Percentiles rank a stretch among this genome's conserved stretches.
These are phyloP conservation scores for Xestia ashworthii DNA, from an alignment of 2,888 invertebrate species.

Conservation along the genomic window DNA sequence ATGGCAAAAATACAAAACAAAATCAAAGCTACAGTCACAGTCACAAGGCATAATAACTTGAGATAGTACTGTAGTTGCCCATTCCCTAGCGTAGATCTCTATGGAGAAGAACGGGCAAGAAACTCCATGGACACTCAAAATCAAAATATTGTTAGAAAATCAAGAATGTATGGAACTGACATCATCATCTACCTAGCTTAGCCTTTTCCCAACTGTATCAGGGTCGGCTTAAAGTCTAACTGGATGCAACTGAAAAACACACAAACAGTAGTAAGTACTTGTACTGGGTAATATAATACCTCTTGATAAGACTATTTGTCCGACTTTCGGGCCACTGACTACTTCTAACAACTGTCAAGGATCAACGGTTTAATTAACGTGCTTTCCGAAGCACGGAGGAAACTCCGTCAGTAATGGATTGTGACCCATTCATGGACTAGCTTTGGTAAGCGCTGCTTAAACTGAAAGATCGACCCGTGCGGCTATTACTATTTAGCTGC, in stretches of 20 bases:
- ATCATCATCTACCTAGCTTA: background rate
- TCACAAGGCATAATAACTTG: too few relatives aligned
- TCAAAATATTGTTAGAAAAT: too few relatives aligned
- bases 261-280: background rate
- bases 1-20: too few relatives aligned
- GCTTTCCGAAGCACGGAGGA: background rate
- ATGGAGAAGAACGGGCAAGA: too few relatives aligned
- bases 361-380: background rate
- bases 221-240: background rate
- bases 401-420: background rate
- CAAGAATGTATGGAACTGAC: background rate
- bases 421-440: background rate
- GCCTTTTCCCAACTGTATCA: background rate
- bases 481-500: background rate
- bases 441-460: background rate
- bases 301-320: background rate
- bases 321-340: background rate
- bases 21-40: too few relatives aligned
- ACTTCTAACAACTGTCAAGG: background rate
- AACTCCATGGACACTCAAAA: too few relatives aligned
- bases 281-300: background rate
- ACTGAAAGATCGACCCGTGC: background rate
- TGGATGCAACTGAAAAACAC: background rate
- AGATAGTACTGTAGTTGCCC: too few relatives aligned
- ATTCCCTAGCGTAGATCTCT: too few relatives aligned